These are phyloP conservation scores for Gephyroberyx darwinii DNA, from an alignment of 2,797 vertebrate species.

Conservation along the genomic window DNA sequence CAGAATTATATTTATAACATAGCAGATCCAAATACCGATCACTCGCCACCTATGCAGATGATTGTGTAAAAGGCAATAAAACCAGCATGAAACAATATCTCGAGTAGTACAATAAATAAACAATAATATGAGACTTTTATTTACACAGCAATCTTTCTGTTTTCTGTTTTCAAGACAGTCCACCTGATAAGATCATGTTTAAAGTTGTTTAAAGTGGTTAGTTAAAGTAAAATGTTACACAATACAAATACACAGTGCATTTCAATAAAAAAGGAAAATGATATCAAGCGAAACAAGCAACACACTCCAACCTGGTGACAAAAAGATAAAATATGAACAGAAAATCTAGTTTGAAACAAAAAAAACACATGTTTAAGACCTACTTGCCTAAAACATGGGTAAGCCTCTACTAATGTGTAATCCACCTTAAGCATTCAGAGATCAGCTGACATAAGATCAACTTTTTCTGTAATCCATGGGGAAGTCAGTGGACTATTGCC, in stretches of 20 bases:
- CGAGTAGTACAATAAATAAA: conserved; percentile 11
- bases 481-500: conserved; percentile 11
- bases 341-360: too few species aligned
- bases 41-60: conserved; percentile 20
- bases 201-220: too few species aligned
- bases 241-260: conserved; percentile 3
- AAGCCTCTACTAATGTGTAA: conserved; percentile 1
- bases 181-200: neutral
- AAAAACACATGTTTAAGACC: too few species aligned
- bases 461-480: conserved; percentile 2
- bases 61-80: conserved; percentile 35
- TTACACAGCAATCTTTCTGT: too few species aligned
- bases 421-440: neutral
- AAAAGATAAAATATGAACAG: too few species aligned
- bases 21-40: conserved; percentile 20
- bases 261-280: neutral
- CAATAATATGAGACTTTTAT: neutral
- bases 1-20: conserved; percentile 29
- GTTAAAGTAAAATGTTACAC: too few species aligned
- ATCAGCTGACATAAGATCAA: neutral
- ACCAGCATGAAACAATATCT: conserved; percentile 30
- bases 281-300: too few species aligned
- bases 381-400: too few species aligned
- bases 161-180: neutral
- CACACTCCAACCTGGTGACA: too few species aligned